phyloP scores from a whole-genome alignment of 2,113 vertebrate genomes.

The Lycocorax pyrrhopterus region DNA sequence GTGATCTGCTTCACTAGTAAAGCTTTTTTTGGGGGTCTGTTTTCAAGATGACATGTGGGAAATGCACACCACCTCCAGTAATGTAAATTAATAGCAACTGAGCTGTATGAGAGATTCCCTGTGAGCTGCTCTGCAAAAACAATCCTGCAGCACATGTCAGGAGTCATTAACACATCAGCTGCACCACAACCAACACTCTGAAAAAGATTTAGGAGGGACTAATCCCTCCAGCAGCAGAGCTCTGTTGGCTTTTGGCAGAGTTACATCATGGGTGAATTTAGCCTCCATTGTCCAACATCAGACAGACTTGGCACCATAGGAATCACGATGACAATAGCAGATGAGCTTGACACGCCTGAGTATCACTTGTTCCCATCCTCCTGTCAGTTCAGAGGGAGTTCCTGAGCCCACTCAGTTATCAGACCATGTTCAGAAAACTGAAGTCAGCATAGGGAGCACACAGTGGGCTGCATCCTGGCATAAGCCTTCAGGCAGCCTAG shows the following conservation, averaged over 20 bases:
- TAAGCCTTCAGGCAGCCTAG: not conserved
- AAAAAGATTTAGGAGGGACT: not conserved
- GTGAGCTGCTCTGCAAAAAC: not conserved
- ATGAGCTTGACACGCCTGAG: not conserved
- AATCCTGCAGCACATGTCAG: not conserved
- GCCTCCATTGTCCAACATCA: not conserved
- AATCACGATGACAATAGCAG: not conserved
- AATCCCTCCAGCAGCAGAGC: not conserved
- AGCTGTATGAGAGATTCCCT: not conserved
- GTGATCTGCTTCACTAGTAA: not conserved
- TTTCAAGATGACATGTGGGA: not conserved
- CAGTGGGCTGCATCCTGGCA: not conserved
- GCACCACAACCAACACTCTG: not conserved
- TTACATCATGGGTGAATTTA: not conserved
- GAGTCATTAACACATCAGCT: not conserved
- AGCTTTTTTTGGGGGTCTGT: not conserved
- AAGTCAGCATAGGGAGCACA: not conserved
- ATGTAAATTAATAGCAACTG: not conserved
- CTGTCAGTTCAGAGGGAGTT: not conserved
- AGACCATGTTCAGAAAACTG: not conserved
- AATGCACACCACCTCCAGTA: not conserved
- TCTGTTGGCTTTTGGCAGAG: not conserved
- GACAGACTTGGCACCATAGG: not conserved
- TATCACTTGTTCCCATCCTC: not conserved
- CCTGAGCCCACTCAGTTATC: not conserved